Evolutionary conservation across 2,888 invertebrate species (phyloP), one percentile per base, ranked within the genome.

Genomic region (Tipula unca): DNA sequence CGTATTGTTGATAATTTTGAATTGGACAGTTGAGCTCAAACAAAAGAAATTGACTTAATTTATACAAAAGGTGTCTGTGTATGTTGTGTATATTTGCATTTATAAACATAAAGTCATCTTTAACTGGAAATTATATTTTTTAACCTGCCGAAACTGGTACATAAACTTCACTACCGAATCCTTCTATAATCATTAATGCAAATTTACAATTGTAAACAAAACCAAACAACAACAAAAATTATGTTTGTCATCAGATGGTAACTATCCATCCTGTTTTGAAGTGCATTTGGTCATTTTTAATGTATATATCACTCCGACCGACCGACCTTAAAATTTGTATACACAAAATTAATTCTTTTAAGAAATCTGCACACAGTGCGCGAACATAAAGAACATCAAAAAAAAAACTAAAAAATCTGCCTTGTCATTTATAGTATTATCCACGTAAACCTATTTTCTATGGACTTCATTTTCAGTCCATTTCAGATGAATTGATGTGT

Each of bases 361-460:
- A 29, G 29, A 83, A 29, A 32, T 83, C 32, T 14, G 0, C 6
- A 29, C 32, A 83, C 32, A 10, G 2, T 83, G 5, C 13, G 14
- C n/a, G 6, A 32, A 83, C 29, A 32, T 29, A 32, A 32, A 29
- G 29, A 69, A 69, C 20, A 69, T 69, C 20, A 10, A 82, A 4
- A 82, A 29, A n/a, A n/a, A n/a, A n/a, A n/a, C n/a, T n/a, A n/a
- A n/a, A n/a, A 48, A 48, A 48, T 48, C 48, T 48, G 48, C 48
- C n/a, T n/a, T 48, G 17, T 48, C 48, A 48, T 48, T 48, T 48
- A 10, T 39, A 39, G n/a, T 84, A 35, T n/a, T 85, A 39, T 32
- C 42, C 85, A 85, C 42, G 85, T 85, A 85, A 85, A 32, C 85
- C 42, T 25, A 85, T 85, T 85, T 85, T 85, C 85, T 29, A 85